Evolutionary conservation across 2,888 invertebrate species (phyloP).

Genomic region (Leucophenga montana): DNA sequence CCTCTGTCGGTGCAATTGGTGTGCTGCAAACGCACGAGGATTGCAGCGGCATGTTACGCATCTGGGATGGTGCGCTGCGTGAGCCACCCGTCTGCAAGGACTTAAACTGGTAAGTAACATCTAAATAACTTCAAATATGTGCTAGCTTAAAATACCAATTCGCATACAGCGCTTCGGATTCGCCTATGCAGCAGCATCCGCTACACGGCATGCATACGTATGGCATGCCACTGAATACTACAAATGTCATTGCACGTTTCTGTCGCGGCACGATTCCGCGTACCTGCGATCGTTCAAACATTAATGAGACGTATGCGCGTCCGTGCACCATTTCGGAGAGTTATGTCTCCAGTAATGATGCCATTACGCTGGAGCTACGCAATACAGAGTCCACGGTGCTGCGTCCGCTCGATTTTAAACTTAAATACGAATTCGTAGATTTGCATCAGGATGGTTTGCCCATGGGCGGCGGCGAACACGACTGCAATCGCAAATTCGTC

Average conservation of each 20-base stretch:
- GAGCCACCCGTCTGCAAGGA: slow-evolving; percentile 86
- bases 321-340: slow-evolving; percentile 88
- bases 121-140: not conserved
- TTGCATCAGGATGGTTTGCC: slow-evolving; percentile 88
- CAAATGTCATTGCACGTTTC: slow-evolving; percentile 85
- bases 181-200: slow-evolving; percentile 1
- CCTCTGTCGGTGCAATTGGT: slow-evolving; percentile 69
- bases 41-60: slow-evolving; percentile 87
- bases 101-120: slow-evolving; percentile 82
- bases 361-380: slow-evolving; percentile 85
- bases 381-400: slow-evolving; percentile 88
- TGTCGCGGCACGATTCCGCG: slow-evolving; percentile 87
- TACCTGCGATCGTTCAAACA: slow-evolving; percentile 87
- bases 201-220: slow-evolving; percentile 71
- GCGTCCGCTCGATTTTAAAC: slow-evolving; percentile 87
- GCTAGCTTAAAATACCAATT: slow-evolving; percentile 29
- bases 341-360: slow-evolving; percentile 86
- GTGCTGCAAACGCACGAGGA: slow-evolving; percentile 79
- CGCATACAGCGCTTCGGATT: slow-evolving; percentile 35
- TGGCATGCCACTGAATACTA: slow-evolving; percentile 76
- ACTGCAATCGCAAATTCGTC: slow-evolving; percentile 84
- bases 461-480: slow-evolving; percentile 79
- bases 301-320: slow-evolving; percentile 76
- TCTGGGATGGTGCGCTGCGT: slow-evolving; percentile 89
- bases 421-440: slow-evolving; percentile 91